Base-by-base conservation (phyloP, 2,888 invertebrate species). In the Rhabditoides inermis region DNA sequence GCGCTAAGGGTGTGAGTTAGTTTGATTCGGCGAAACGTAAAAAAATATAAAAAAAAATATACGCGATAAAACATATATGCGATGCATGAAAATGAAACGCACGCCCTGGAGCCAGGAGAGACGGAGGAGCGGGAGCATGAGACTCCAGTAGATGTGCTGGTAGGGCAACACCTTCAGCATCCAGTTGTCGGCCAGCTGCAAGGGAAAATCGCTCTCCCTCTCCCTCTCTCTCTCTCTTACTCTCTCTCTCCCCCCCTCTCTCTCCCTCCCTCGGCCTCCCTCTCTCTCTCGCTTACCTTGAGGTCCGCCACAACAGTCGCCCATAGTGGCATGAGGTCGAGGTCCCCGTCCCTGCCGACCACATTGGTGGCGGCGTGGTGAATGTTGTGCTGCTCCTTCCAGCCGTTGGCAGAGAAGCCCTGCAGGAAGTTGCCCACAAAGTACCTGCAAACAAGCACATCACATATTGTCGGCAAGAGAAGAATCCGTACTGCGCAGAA, bases 321-420 rank as follows among this genome's bases (percentile, higher is more conserved):
- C 61, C 68, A 74, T 52, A 72, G 64, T 5, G 74, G 74, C 60
- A 74, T 61, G 45, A 74, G 55, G 48, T 74, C 74, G 32, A 74
- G 61, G 53, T 74, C 74, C 15, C 74, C 74, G 49, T 74, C 74
- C 36, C 71, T 50, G 28, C 70, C 65, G 27, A 63, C 61, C 7
- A 68, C 73, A 53, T 74, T 74, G 7, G 74, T 75, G 12, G 74
- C 74, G 10, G 74, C 74, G 47, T 74, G 74, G 49, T 74, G 74
- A 41, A 65, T 57, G 46, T 72, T 72, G 62, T 70, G 72, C 45
- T 70, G 71, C 48, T 73, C 68, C 52, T 74, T 74, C 74, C 74
- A 74, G 6, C 72, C 74, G 10, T 65, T 65, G 2, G 72, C 65
- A 10, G 71, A 71, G 60, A 74, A 74, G 10, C 74, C 74, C 56